Conservation (phyloP, 2,113 vertebrate genomes). For the Dermatemys mawii region DNA sequence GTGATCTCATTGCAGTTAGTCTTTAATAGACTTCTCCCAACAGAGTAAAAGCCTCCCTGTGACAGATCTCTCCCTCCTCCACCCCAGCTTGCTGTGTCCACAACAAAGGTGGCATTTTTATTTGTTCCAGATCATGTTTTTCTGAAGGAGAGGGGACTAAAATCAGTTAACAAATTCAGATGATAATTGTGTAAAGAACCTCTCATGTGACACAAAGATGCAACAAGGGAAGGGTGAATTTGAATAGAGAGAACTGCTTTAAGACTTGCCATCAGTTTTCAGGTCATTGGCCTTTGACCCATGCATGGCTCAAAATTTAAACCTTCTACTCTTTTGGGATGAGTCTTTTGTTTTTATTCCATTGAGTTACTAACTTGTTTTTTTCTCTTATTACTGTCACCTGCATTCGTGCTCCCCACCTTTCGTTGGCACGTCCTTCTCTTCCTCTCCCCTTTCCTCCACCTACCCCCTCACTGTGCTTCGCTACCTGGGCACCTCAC, state of each 20-base stretch:
- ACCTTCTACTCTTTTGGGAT: slow-evolving; percentile 84
- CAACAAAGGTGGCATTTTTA: slow-evolving; percentile 30
- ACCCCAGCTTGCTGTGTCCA: slow-evolving; percentile 54
- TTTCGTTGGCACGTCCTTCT: slow-evolving; percentile 83
- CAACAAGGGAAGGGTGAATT: slow-evolving; percentile 67
- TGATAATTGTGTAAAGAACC: background rate
- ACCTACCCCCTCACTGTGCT: slow-evolving; percentile 74
- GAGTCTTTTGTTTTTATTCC: slow-evolving; percentile 80
- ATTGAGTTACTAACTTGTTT: slow-evolving; percentile 76
- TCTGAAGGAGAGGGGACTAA: background rate
- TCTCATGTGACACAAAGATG: slow-evolving; percentile 11
- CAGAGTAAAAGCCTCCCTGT: slow-evolving; percentile 76
- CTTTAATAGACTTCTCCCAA: slow-evolving; percentile 84
- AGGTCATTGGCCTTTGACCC: slow-evolving; percentile 1
- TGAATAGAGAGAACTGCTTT: slow-evolving; percentile 50
- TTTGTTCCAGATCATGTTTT: background rate
- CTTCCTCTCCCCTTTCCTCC: slow-evolving; percentile 78
- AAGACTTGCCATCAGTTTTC: background rate
- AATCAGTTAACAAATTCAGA: background rate
- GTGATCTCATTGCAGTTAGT: slow-evolving; percentile 71
- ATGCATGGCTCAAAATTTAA: slow-evolving; percentile 24
- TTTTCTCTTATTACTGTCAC: slow-evolving; percentile 86
- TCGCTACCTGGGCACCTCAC: slow-evolving; percentile 63
- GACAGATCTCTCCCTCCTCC: slow-evolving; percentile 68
- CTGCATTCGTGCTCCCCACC: slow-evolving; percentile 84